Percentiles rank a stretch among this genome's conserved stretches.
Evolutionary conservation across 2,888 invertebrate species (phyloP).

Genomic region (Troglohyphantes excavatus): DNA sequence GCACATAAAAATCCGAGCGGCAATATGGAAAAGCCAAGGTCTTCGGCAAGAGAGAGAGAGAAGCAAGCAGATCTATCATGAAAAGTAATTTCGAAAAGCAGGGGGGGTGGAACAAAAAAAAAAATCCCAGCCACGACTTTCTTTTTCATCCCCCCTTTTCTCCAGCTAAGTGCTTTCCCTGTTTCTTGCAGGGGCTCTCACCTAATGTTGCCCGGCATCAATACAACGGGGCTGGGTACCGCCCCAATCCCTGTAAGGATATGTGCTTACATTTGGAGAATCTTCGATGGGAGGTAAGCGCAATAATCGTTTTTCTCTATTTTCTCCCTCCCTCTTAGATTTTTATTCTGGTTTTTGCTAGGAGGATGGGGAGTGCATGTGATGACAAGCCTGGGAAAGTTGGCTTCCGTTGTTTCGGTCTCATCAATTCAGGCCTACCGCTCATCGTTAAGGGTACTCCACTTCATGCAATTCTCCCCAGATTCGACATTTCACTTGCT

Average conservation of each 20-base stretch:
- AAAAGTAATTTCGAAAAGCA: constrained; percentile 75
- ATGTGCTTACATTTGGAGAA: constrained; percentile 66
- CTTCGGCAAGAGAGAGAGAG: constrained; percentile 6
- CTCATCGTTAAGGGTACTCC: constrained; percentile 67
- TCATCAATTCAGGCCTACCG: constrained; percentile 33
- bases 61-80: constrained; percentile 75
- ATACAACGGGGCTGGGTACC: constrained; percentile 14
- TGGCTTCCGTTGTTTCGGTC: constrained; percentile 69
- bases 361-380: constrained; percentile 40
- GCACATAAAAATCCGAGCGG: constrained; percentile 76
- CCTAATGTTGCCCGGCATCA: constrained; percentile 44
- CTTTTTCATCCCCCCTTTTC: constrained; percentile 45
- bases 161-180: constrained; percentile 68
- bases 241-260: constrained; percentile 25
- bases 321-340: constrained; percentile 7
- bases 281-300: constrained; percentile 60
- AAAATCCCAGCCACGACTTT: constrained; percentile 56
- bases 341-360: too few species aligned
- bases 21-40: constrained; percentile 77
- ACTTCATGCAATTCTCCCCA: constrained; percentile 6
- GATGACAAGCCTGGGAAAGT: constrained; percentile 77
- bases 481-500: constrained; percentile 74
- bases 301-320: constrained; percentile 78
- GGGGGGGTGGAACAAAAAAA: not conserved
- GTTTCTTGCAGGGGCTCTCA: constrained; percentile 49